Conservation (phyloP, 2,888 invertebrate species). For the Oligia latruncula region DNA sequence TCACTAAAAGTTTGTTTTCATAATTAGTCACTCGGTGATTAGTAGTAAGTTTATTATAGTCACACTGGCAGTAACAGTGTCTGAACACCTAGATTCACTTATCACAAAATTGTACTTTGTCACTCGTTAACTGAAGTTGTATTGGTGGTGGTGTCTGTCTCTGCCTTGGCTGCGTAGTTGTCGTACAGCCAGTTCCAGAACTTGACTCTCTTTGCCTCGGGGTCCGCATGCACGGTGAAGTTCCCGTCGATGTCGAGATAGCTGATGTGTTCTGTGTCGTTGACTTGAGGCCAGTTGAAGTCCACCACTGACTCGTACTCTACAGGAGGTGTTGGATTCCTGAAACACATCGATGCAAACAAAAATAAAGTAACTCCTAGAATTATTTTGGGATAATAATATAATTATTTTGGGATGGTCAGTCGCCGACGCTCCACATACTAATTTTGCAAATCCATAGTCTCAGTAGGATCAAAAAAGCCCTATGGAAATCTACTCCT, state of each 20-base stretch:
- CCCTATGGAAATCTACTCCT: not conserved
- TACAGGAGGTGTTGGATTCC: constrained; percentile 90
- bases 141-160: constrained; percentile 53
- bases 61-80: constrained; percentile 29
- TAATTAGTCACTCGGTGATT: constrained; percentile 36
- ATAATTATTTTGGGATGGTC: not conserved
- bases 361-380: not conserved
- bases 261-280: constrained; percentile 76
- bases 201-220: constrained; percentile 87
- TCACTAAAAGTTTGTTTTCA: constrained; percentile 32
- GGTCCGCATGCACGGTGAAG: constrained; percentile 87
- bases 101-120: constrained; percentile 43
- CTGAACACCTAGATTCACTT: constrained; percentile 45
- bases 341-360: constrained; percentile 65
- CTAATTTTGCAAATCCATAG: not conserved
- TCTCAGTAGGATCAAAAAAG: not conserved
- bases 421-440: not conserved
- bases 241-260: constrained; percentile 90
- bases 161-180: constrained; percentile 72
- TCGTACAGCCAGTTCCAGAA: constrained; percentile 90
- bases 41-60: constrained; percentile 15
- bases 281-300: constrained; percentile 89
- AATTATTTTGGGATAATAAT: not conserved
- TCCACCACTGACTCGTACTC: constrained; percentile 86
- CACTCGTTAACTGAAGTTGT: constrained; percentile 42